Evolutionary conservation across 1,140 invertebrate species (phyloP).

Genomic region (Drosophila ogumai): DNA sequence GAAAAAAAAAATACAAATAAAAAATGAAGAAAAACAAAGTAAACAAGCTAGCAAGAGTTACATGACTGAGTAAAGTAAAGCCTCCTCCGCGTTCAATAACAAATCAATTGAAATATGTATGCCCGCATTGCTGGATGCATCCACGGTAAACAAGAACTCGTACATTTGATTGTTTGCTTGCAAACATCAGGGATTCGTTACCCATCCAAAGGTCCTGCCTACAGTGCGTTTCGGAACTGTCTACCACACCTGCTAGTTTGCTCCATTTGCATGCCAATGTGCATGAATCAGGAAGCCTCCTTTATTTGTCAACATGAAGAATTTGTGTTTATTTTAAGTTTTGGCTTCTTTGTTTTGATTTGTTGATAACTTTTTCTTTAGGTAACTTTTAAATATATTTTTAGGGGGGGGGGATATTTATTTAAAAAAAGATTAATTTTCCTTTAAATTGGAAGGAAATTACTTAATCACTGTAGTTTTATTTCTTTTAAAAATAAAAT

Average conservation of each 20-base stretch:
- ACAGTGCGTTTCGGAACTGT: constrained; percentile 22
- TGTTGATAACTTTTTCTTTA: background rate
- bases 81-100: constrained; percentile 37
- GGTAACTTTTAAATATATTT: too few species aligned
- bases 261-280: background rate
- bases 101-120: constrained; percentile 45
- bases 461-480: background rate
- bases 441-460: background rate
- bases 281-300: background rate
- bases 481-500: background rate
- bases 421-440: background rate
- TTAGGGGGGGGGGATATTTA: too few species aligned
- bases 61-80: constrained; percentile 38
- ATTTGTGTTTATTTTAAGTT: background rate
- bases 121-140: constrained; percentile 27
- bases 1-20: background rate
- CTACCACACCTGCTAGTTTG: background rate
- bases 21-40: constrained; percentile 8
- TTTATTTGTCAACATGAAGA: background rate
- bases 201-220: constrained; percentile 1
- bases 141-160: constrained; percentile 37
- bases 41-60: constrained; percentile 32
- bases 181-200: constrained; percentile 36
- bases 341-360: too few species aligned
- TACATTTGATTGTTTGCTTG: constrained; percentile 31